These are phyloP conservation scores for Eupithecia subfuscata DNA, from an alignment of 2,888 invertebrate genomes.

Conservation along the genomic window DNA sequence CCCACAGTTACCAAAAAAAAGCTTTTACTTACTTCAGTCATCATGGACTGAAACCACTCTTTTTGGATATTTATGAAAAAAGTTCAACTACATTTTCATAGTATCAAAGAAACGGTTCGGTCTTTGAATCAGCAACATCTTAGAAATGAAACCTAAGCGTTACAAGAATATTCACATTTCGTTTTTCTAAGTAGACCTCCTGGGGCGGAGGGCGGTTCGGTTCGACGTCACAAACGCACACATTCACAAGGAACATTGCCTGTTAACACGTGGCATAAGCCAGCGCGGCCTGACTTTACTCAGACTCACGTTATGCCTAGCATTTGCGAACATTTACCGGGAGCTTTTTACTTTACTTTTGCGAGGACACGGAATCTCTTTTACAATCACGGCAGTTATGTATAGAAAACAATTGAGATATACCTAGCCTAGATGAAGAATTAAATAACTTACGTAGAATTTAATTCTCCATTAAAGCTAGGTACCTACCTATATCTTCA, in stretches of 20 bases:
- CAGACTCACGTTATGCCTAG: constrained; percentile 36
- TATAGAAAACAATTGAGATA: neutral
- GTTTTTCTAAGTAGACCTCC: neutral
- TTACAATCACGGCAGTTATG: neutral
- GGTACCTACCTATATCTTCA: neutral
- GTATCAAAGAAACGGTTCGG: neutral
- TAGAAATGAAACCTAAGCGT: neutral
- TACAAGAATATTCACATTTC: neutral
- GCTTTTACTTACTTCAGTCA: no score
- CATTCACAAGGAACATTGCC: constrained; percentile 31
- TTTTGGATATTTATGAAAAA: neutral
- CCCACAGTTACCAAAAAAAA: neutral
- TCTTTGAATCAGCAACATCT: neutral
- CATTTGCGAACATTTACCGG: constrained; percentile 18
- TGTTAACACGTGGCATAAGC: constrained; percentile 56
- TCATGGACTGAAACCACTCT: neutral
- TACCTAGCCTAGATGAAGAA: no score
- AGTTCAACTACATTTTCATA: neutral
- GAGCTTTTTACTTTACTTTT: constrained; percentile 18
- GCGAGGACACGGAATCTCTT: constrained; percentile 9
- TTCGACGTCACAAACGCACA: constrained; percentile 55
- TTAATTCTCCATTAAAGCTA: no score
- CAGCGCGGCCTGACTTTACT: constrained; percentile 12
- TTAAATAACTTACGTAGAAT: no score
- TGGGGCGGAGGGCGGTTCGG: constrained; percentile 32